A percentile compares a stretch with the other conserved stretches of the same genome.
phyloP scores from a whole-genome alignment of 2,888 invertebrate genomes.

The Microctonus aethiopoides region DNA sequence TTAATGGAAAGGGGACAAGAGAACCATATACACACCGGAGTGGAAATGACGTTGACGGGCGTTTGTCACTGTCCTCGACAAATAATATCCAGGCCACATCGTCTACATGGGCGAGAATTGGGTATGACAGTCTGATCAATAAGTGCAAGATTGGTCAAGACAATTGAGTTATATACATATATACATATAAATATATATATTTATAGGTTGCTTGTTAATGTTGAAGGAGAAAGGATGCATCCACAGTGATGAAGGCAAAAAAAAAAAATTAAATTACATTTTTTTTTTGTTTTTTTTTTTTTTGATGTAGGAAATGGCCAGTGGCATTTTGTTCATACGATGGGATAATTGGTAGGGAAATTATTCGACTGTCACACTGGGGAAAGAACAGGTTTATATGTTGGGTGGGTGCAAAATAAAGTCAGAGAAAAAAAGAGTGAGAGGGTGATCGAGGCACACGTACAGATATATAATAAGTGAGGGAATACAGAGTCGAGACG shows the following conservation, averaged over 20 bases:
- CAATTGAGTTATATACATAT: background rate
- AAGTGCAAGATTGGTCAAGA: constrained; percentile 13
- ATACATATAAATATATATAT: background rate
- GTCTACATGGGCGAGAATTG: constrained; percentile 15
- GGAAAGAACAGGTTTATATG: constrained; percentile 59
- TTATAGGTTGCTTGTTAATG: background rate
- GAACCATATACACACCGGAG: constrained; percentile 12
- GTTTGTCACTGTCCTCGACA: constrained; percentile 66
- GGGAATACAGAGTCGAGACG: constrained; percentile 48
- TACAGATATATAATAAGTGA: constrained; percentile 37
- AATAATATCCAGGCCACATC: constrained; percentile 61
- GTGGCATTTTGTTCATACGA: constrained; percentile 7
- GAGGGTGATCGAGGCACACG: constrained; percentile 29
- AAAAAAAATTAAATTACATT: background rate
- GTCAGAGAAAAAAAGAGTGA: constrained; percentile 38
- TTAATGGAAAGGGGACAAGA: constrained; percentile 27
- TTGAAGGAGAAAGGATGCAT: background rate
- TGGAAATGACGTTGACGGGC: constrained; percentile 64
- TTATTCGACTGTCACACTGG: constrained; percentile 47
- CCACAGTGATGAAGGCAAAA: background rate
- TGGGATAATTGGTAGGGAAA: constrained; percentile 48
- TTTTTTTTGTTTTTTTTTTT: background rate
- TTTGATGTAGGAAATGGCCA: background rate
- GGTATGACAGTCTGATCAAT: constrained; percentile 23
- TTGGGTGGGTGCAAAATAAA: constrained; percentile 49